These are phyloP conservation scores for Tyto alba DNA, from an alignment of 2,113 vertebrate species.

Conservation along the genomic window DNA sequence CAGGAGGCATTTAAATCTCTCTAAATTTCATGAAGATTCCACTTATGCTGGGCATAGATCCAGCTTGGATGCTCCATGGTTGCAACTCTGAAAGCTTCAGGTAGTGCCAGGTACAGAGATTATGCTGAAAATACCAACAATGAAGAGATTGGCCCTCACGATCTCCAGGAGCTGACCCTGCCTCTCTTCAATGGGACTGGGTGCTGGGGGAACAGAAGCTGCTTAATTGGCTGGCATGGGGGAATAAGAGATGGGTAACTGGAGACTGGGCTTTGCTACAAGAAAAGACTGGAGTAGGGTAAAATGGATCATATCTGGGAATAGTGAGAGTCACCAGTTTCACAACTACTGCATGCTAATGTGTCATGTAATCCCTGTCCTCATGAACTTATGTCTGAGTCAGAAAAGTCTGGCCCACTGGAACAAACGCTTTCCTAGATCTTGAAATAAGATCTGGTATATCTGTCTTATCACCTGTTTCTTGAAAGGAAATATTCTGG, in stretches of 20 bases:
- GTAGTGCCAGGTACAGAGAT: background rate
- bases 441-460: background rate
- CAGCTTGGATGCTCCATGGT: conserved; percentile 39
- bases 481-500: background rate
- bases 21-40: conserved; percentile 51
- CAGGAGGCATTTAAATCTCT: conserved; percentile 46
- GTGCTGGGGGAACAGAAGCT: background rate
- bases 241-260: background rate
- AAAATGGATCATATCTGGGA: background rate
- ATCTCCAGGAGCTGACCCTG: background rate
- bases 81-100: background rate
- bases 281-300: background rate
- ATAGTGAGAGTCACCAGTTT: background rate
- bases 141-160: background rate
- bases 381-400: background rate
- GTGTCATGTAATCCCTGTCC: background rate
- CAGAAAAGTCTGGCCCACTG: background rate
- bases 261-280: background rate
- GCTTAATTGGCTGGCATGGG: background rate
- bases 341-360: background rate
- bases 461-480: background rate
- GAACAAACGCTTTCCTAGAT: background rate
- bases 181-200: background rate
- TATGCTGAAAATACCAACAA: background rate
- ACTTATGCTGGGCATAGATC: conserved; percentile 15